Base-by-base conservation (phyloP, 2,113 vertebrate species). In the Tetraodon nigroviridis region DNA sequence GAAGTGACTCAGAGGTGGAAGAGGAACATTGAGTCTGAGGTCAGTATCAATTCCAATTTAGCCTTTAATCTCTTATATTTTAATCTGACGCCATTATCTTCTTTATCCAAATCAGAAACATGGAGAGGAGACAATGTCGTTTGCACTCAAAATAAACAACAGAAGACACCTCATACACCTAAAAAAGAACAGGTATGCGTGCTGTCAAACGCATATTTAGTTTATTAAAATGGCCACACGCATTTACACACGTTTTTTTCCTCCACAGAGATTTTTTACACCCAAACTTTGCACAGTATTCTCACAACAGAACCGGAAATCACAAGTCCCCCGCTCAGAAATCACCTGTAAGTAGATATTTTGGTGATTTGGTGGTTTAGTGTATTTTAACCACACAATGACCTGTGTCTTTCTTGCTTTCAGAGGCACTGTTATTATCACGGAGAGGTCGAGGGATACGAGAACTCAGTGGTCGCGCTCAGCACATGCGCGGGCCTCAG, bases 401-500 rank as follows among this genome's bases (percentile, higher is more conserved):
- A 14, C 46, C 14, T 51, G 46, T 18, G 4, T 5, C 32, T 29
- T 69, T 37, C 5, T 27, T 27, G 7, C 24, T 27, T 27, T 0
- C 60, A 92, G 90, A 75, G 68, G 20, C 55, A 78, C 16, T 92
- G 90, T 50, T 85, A 90, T 61, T 92, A 90, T 57, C 86, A 88
- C 0, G 90, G 90, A 13, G 53, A 81, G 3, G 87, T 91, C 32
- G 88, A 88, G 15, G 90, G 87, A n/a, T 76, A 82, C 53, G 71
- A 84, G 22, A 32, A 89, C 22, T 92, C 90, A 3, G 0, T 89
- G 55, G 89, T 90, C 0, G 88, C 87, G 0, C 81, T 91, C 20
- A 90, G 90, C 71, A 90, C 72, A 0, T 92, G 90, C 69, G 62
- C 73, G 16, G 90, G 90, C 51, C 84, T 92, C 64, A 90, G 89